Evolutionary conservation across 2,113 vertebrate genomes (phyloP).

Genomic region (Xenopus laevis): DNA sequence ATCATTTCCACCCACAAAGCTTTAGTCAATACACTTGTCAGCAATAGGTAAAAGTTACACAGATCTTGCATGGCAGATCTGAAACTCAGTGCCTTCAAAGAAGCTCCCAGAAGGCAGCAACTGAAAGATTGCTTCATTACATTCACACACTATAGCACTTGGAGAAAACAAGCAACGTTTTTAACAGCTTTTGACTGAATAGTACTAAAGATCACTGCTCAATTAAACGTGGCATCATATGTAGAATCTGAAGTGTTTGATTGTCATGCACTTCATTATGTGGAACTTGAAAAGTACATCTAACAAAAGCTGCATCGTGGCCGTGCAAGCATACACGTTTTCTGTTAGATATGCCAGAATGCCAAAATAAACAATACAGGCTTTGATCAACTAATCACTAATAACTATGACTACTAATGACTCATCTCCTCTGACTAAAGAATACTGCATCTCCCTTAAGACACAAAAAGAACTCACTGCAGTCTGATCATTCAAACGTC

Average conservation of each 20-base stretch:
- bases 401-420: too few relatives aligned
- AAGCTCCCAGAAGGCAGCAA: conserved; percentile 18
- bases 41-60: conserved; percentile 21
- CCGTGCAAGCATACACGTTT: background rate
- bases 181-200: conserved; percentile 24
- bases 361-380: conserved; percentile 2
- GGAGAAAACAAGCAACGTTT: conserved; percentile 28
- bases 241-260: background rate
- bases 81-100: conserved; percentile 18
- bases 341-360: background rate
- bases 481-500: too few relatives aligned
- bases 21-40: conserved; percentile 29
- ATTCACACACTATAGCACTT: background rate
- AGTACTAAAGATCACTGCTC: background rate
- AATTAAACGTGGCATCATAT: background rate
- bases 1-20: background rate
- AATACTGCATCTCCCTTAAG: too few relatives aligned
- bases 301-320: background rate
- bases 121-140: conserved; percentile 33
- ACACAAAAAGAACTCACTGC: too few relatives aligned
- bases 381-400: too few relatives aligned
- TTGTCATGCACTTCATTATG: conserved; percentile 10
- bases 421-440: too few relatives aligned
- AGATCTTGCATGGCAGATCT: conserved; percentile 30
- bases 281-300: conserved; percentile 13